phyloP scores from a whole-genome alignment of 2,113 vertebrate species.

The Ceuthmochares aereus region DNA sequence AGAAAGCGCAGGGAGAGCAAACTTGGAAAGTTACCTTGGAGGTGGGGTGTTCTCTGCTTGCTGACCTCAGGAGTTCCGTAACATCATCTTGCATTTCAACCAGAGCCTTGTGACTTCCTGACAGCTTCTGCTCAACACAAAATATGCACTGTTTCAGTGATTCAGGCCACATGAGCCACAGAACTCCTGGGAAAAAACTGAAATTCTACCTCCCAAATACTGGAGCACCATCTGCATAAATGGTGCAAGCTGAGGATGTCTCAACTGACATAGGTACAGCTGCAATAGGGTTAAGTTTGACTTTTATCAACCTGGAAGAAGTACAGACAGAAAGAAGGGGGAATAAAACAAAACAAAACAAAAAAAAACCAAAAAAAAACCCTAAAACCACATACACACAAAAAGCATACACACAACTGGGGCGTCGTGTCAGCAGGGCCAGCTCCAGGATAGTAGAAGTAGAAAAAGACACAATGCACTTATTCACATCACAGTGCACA shows the following conservation, averaged over 20 bases:
- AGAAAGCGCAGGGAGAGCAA: background rate
- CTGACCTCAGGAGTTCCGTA: constrained; percentile 85
- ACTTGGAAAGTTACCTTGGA: constrained; percentile 81
- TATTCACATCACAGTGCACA: constrained; percentile 5
- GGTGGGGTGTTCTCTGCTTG: constrained; percentile 83
- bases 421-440: background rate
- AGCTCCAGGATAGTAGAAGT: background rate
- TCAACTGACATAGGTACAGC: background rate
- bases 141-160: background rate
- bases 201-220: background rate
- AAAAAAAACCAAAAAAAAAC: background rate
- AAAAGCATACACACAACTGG: constrained; percentile 7
- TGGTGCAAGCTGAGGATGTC: background rate
- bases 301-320: background rate
- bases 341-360: background rate
- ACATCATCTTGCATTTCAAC: constrained; percentile 97
- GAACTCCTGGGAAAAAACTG: background rate
- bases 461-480: background rate
- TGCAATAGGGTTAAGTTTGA: background rate
- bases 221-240: background rate
- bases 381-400: background rate
- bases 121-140: constrained; percentile 88
- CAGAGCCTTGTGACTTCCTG: constrained; percentile 94
- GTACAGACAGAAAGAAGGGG: background rate
- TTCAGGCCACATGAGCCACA: background rate